phyloP scores from a whole-genome alignment of 2,113 vertebrate species.

The Malurus cyaneus region DNA sequence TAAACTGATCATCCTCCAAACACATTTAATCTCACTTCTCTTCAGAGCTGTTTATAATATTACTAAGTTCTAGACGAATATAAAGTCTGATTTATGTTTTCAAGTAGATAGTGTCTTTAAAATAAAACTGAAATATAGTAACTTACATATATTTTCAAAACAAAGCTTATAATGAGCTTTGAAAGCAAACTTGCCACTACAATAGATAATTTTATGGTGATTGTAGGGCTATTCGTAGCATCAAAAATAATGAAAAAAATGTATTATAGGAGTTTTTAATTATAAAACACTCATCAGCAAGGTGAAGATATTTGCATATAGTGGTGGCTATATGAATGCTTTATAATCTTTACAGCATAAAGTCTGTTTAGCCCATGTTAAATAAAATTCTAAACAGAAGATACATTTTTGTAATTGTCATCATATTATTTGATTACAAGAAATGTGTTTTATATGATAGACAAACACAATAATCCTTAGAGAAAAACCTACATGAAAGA shows the following conservation, averaged over 20 bases:
- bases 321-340: neutral
- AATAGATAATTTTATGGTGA: neutral
- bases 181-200: neutral
- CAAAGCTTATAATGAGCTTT: neutral
- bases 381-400: neutral
- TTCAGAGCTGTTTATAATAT: neutral
- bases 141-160: neutral
- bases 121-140: neutral
- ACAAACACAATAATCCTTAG: neutral
- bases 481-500: neutral
- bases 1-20: neutral
- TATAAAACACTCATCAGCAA: neutral
- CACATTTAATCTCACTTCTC: neutral
- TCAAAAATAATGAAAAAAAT: slow-evolving; percentile 9
- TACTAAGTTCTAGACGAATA: neutral
- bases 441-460: neutral
- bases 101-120: neutral
- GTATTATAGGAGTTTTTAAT: neutral
- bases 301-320: neutral
- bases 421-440: neutral
- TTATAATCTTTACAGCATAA: neutral
- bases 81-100: neutral
- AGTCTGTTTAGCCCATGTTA: neutral
- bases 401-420: slow-evolving; percentile 12
- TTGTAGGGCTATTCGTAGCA: neutral